Percentiles rank a stretch among this genome's conserved stretches.
Evolutionary conservation across 2,888 invertebrate species (phyloP).

Genomic region (Axea sp.): DNA sequence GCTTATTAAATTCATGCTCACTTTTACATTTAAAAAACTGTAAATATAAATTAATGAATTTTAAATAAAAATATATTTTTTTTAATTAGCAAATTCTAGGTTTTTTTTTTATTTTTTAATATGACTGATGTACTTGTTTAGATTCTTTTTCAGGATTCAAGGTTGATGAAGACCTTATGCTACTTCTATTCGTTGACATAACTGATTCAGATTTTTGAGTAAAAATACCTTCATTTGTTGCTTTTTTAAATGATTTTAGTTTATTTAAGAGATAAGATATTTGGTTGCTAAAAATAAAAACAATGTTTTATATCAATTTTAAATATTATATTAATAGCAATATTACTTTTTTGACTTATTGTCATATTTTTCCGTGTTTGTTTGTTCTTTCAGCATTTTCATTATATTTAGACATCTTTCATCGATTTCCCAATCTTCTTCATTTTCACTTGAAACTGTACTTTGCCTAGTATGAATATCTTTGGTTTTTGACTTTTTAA

Average conservation of each 20-base stretch:
- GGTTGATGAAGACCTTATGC: conserved; percentile 35
- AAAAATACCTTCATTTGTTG: conserved; percentile 8
- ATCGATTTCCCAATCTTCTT: conserved; percentile 39
- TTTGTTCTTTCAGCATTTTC: conserved; percentile 54
- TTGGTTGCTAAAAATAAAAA: conserved; percentile 36
- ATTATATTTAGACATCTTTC: conserved; percentile 52
- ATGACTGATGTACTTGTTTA: conserved; percentile 18
- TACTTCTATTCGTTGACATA: conserved; percentile 29
- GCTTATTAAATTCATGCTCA: conserved; percentile 2
- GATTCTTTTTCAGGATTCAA: conserved; percentile 29
- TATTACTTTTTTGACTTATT: conserved; percentile 50
- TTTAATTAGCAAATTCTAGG: no score
- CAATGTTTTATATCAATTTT: neutral
- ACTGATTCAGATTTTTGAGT: conserved; percentile 19
- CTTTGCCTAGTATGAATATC: conserved; percentile 68
- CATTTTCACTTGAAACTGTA: conserved; percentile 5
- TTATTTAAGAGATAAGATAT: conserved; percentile 40
- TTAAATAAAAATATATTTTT: no score
- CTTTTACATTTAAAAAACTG: conserved; percentile 13
- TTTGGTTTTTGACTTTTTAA: conserved; percentile 68
- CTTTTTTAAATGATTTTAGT: conserved; percentile 42
- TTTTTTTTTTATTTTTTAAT: no score
- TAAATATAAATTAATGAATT: neutral
- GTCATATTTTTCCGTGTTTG: conserved; percentile 48
- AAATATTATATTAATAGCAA: neutral